phyloP scores from a whole-genome alignment of 1,140 invertebrate species.

The Cotesia glomerata region DNA sequence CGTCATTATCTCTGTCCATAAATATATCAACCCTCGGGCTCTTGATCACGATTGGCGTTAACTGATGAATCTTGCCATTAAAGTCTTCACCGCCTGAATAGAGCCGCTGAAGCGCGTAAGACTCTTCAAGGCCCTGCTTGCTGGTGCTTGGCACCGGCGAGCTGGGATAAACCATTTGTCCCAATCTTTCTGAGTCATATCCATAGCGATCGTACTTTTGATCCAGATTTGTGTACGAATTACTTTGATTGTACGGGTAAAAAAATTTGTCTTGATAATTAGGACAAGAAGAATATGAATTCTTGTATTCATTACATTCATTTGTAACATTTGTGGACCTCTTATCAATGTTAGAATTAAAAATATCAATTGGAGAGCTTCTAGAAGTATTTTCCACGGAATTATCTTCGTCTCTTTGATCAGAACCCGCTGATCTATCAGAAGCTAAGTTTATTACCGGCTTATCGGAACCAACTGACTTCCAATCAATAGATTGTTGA shows the following conservation, averaged over 20 bases:
- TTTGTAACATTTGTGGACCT: background rate
- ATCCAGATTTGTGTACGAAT: background rate
- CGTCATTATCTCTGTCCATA: background rate
- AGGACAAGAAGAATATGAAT: too few species aligned
- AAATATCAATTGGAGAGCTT: background rate
- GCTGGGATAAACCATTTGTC: background rate
- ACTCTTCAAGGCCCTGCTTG: background rate
- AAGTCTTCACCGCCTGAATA: background rate
- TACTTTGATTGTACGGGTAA: background rate
- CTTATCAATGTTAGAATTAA: background rate
- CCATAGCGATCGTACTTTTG: background rate
- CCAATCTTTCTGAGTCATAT: background rate
- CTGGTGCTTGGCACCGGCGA: slow-evolving; percentile 5
- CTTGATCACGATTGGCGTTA: background rate
- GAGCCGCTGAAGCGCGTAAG: background rate
- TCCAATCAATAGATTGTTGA: too few species aligned
- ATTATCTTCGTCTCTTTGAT: too few species aligned
- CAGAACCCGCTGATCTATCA: too few species aligned
- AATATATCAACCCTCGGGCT: background rate
- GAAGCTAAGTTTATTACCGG: too few species aligned
- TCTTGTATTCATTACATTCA: background rate
- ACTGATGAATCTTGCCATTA: background rate
- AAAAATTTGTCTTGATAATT: too few species aligned
- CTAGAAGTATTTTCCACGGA: too few species aligned
- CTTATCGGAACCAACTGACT: too few species aligned